A percentile compares a stretch with the other conserved stretches of the same genome.
phyloP scores from a whole-genome alignment of 2,797 vertebrate genomes.

The Chromobotia macracanthus region DNA sequence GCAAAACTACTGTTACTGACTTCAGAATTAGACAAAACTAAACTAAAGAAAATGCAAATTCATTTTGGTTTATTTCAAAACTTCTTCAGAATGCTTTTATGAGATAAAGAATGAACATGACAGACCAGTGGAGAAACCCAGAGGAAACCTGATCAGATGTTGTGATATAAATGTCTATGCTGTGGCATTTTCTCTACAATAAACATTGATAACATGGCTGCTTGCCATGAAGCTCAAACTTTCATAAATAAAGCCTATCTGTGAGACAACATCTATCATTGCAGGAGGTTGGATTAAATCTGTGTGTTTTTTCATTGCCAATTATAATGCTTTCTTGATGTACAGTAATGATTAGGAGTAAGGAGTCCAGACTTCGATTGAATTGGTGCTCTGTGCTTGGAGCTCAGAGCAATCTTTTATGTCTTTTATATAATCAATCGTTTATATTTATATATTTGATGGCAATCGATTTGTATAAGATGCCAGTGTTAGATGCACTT shows the following conservation, averaged over 20 bases:
- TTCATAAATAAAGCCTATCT: not conserved
- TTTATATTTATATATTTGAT: not conserved
- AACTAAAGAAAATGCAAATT: conserved; percentile 39
- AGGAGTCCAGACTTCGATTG: no score
- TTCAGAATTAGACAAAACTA: conserved; percentile 10
- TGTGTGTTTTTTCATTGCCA: no score
- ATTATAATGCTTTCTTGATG: no score
- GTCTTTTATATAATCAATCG: not conserved
- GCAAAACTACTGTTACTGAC: conserved; percentile 56
- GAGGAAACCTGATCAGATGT: not conserved
- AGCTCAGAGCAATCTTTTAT: not conserved
- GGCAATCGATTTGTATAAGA: not conserved
- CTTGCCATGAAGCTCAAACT: not conserved
- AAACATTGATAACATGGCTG: conserved; percentile 16
- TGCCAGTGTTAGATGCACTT: not conserved
- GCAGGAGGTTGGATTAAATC: not conserved
- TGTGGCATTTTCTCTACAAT: conserved; percentile 6
- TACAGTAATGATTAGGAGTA: no score
- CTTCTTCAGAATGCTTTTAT: conserved; percentile 1
- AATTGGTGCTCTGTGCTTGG: not conserved
- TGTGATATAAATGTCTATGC: not conserved
- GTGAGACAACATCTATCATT: not conserved
- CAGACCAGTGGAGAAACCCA: not conserved
- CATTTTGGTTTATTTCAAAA: conserved; percentile 30
- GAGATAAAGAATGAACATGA: not conserved